phyloP scores from a whole-genome alignment of 2,888 invertebrate species.

The Acrobasis repandana region DNA sequence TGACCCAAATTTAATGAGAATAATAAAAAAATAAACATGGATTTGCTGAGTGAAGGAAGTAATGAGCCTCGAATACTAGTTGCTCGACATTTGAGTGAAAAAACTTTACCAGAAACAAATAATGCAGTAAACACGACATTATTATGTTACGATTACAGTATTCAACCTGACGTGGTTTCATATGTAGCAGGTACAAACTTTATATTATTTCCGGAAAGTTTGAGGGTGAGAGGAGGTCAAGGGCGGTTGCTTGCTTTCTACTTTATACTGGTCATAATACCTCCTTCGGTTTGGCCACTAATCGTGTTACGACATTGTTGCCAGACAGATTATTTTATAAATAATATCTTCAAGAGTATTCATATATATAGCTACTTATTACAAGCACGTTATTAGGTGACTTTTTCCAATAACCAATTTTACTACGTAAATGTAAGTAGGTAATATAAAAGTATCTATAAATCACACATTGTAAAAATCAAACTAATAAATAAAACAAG shows the following conservation, averaged over 20 bases:
- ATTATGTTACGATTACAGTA: constrained; percentile 63
- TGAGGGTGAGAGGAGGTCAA: constrained; percentile 27
- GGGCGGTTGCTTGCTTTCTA: constrained; percentile 29
- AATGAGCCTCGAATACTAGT: constrained; percentile 50
- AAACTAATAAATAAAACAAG: too few species aligned
- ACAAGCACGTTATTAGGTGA: too few species aligned
- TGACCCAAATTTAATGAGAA: constrained; percentile 11
- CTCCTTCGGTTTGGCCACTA: not conserved
- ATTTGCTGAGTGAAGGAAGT: constrained; percentile 59
- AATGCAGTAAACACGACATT: constrained; percentile 66
- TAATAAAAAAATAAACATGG: constrained; percentile 46
- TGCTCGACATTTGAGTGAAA: constrained; percentile 64
- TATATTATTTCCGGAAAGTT: constrained; percentile 29
- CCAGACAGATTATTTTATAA: not conserved
- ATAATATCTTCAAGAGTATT: too few species aligned
- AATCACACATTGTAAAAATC: too few species aligned
- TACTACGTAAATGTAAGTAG: too few species aligned
- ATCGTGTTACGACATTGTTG: constrained; percentile 5
- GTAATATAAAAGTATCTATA: too few species aligned
- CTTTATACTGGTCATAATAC: constrained; percentile 5
- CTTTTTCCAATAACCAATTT: too few species aligned
- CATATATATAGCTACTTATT: too few species aligned
- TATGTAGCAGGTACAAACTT: constrained; percentile 63
- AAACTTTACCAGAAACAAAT: constrained; percentile 47
- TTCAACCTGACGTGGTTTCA: constrained; percentile 64